These are phyloP conservation scores for Lycaon pictus DNA, from an alignment of 2,113 vertebrate genomes.

Conservation along the genomic window DNA sequence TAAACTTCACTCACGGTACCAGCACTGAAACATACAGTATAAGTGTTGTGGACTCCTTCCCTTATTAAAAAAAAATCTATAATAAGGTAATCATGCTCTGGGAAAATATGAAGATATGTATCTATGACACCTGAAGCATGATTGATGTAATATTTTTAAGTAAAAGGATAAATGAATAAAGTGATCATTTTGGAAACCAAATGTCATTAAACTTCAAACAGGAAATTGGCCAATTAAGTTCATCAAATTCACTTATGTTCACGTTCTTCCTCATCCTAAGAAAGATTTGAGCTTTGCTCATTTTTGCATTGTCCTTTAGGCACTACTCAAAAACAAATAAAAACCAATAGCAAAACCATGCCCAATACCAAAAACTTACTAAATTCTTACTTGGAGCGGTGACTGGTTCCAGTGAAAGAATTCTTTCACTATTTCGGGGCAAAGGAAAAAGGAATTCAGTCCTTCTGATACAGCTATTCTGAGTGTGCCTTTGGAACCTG, in stretches of 20 bases:
- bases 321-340: neutral
- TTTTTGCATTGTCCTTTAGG: neutral
- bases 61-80: neutral
- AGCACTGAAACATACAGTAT: neutral
- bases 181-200: neutral
- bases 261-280: neutral
- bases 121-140: neutral
- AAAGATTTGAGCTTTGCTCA: neutral
- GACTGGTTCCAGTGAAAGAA: neutral
- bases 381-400: neutral
- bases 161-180: conserved; percentile 25
- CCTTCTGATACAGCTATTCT: too few relatives aligned
- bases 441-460: neutral
- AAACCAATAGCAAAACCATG: neutral
- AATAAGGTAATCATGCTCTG: neutral
- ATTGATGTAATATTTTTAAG: neutral
- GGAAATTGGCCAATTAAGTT: neutral
- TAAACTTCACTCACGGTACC: neutral
- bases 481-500: neutral
- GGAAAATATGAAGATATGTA: neutral
- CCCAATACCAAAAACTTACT: neutral
- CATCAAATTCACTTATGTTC: neutral
- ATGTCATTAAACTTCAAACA: neutral
- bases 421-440: neutral
- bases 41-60: too few relatives aligned